Evolutionary conservation across 2,888 invertebrate genomes (phyloP).

Genomic region (Limnephilus lunatus): DNA sequence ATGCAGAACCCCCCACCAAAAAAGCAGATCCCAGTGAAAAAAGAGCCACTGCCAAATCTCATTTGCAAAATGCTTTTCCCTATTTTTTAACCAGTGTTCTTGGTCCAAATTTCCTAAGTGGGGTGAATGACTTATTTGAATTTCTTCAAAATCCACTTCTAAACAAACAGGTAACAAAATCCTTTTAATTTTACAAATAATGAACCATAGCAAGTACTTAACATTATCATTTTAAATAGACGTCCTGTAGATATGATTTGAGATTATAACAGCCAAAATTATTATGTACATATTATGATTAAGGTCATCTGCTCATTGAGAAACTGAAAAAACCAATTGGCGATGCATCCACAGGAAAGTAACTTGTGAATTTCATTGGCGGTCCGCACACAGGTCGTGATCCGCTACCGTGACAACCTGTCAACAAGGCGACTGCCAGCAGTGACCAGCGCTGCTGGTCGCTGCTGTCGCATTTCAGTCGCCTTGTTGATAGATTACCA

Average conservation of each 20-base stretch:
- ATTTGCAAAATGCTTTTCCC: slow-evolving; percentile 71
- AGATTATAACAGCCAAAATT: no score
- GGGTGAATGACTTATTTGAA: slow-evolving; percentile 74
- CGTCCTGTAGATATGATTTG: not conserved
- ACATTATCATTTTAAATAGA: not conserved
- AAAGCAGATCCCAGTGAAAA: slow-evolving; percentile 61
- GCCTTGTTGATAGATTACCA: no score
- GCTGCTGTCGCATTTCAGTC: no score
- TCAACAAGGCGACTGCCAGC: no score
- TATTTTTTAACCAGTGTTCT: slow-evolving; percentile 70
- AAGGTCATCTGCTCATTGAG: no score
- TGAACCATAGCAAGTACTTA: not conserved
- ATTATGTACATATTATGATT: no score
- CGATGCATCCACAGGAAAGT: no score
- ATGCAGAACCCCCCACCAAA: slow-evolving; percentile 51
- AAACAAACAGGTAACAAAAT: slow-evolving; percentile 76
- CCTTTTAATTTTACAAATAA: not conserved
- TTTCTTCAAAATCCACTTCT: slow-evolving; percentile 77
- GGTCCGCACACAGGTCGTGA: no score
- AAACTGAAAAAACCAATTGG: no score
- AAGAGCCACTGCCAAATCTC: slow-evolving; percentile 71
- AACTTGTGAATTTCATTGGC: no score
- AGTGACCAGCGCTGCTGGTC: no score
- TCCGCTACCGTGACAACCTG: no score
- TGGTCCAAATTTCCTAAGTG: slow-evolving; percentile 70